These are phyloP conservation scores for Neodiprion pinetum DNA, from an alignment of 1,140 invertebrate genomes.

Conservation along the genomic window DNA sequence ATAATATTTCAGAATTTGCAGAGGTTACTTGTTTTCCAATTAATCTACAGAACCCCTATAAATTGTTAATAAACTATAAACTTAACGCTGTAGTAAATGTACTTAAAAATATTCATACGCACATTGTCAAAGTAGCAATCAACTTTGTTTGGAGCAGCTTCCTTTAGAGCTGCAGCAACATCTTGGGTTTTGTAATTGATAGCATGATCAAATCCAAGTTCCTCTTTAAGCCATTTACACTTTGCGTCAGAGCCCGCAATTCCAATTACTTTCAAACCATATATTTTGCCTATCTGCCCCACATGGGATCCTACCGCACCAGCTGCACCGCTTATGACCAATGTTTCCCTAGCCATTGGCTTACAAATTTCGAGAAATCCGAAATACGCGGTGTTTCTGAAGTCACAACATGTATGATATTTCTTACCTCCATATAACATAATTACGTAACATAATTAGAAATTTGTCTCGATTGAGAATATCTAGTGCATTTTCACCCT, in stretches of 20 bases:
- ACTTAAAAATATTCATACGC: constrained; percentile 20
- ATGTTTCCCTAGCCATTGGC: constrained; percentile 66
- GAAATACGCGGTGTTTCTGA: constrained; percentile 70
- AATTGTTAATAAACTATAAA: too few species aligned
- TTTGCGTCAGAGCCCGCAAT: constrained; percentile 70
- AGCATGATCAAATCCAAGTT: constrained; percentile 68
- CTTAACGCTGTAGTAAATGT: too few species aligned
- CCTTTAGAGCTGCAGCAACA: constrained; percentile 58
- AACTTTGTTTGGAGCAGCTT: constrained; percentile 62
- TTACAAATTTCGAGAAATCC: constrained; percentile 66
- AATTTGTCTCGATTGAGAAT: background rate
- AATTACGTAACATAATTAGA: too few species aligned
- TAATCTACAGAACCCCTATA: too few species aligned
- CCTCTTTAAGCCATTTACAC: constrained; percentile 67
- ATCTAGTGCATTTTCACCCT: constrained; percentile 57
- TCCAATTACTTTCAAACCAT: constrained; percentile 66
- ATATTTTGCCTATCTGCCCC: constrained; percentile 70
- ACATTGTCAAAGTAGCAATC: constrained; percentile 68
- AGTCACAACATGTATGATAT: constrained; percentile 26
- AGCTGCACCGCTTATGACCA: constrained; percentile 66
- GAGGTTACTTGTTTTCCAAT: too few species aligned
- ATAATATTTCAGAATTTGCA: too few species aligned
- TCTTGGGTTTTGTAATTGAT: constrained; percentile 70
- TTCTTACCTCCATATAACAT: too few species aligned
- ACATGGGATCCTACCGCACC: constrained; percentile 70